A percentile compares a stretch with the other conserved stretches of the same genome.
Evolutionary conservation across 2,888 invertebrate species (phyloP).

Genomic region (Hydriomena furcata): DNA sequence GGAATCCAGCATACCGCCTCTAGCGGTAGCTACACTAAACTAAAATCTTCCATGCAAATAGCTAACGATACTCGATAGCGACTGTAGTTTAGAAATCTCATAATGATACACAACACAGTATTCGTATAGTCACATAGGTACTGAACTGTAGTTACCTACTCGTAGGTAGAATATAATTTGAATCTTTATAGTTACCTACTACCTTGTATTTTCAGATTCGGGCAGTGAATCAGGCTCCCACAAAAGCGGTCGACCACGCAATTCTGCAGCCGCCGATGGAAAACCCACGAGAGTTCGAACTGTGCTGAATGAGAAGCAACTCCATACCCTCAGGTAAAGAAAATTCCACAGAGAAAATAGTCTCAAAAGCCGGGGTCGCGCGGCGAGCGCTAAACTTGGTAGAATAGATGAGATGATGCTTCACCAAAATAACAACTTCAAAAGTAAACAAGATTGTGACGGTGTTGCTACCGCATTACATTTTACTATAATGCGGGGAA

Average conservation of each 20-base stretch:
- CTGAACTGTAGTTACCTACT: neutral
- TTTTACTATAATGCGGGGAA: neutral
- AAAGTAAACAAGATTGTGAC: neutral
- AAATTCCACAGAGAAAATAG: no score
- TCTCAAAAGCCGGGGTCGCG: no score
- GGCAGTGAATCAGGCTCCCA: conserved; percentile 95
- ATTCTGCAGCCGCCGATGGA: conserved; percentile 88
- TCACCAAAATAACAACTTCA: neutral
- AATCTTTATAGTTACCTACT: no score
- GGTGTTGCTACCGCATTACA: neutral
- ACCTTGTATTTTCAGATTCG: conserved; percentile 93
- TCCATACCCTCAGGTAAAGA: conserved; percentile 95
- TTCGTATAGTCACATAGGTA: no score
- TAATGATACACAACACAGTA: no score
- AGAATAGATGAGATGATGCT: neutral
- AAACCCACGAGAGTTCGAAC: conserved; percentile 99
- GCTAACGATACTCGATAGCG: no score
- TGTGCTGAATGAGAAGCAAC: conserved; percentile 98
- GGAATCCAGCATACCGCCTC: no score
- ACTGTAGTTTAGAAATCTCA: no score
- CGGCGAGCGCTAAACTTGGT: no score
- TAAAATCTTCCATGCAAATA: no score
- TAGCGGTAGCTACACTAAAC: no score
- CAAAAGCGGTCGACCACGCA: conserved; percentile 88
- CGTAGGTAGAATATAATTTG: neutral